Evolutionary conservation across 2,113 vertebrate species (phyloP), one percentile per base, ranked within the genome.

Genomic region (Solea senegalensis): DNA sequence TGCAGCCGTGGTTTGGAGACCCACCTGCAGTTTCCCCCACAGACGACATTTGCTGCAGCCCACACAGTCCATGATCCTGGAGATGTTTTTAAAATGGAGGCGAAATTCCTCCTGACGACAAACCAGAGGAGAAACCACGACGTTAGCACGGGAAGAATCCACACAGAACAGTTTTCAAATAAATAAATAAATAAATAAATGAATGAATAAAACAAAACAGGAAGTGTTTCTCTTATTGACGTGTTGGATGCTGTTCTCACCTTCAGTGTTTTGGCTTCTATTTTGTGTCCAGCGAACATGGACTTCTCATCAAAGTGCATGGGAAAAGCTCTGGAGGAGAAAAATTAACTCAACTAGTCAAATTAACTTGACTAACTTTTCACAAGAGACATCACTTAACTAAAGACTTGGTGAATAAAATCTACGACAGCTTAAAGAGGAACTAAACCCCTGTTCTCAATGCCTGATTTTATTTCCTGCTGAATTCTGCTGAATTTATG

Each of bases 291-390:
- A 7, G 97, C 95, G 84, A 99, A 99, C 97, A 99, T 99, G 78
- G 97, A 98, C 82, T 95, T 98, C 88, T 99, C 97, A 50, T 99
- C 96, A 71, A 99, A 99, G 89, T 99, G 97, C 97, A 99, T 98
- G 9, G 93, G 96, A 75, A 99, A 99, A 1, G 95, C 90, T 87
- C 97, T 99, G 89, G 16, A 65, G 85, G 80, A 88, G 1, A 79
- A 80, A 40, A 50, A 10, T 2, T 3, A 45, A 8, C 9, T 4
- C 44, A 4, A 13, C 12, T 13, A 4, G 5, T 5, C 14, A 13
- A 12, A 48, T 14, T 14, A 48, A 14, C 44, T 12, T 10, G 43
- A 44, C 43, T 10, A 8, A 8, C 9, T 44, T 44, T 6, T 44
- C 6, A 6, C 43, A 44, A 44, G 43, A 21, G 43, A 45, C 3